These are phyloP conservation scores for Clivina fossor DNA, from an alignment of 2,888 invertebrate species.

Conservation along the genomic window DNA sequence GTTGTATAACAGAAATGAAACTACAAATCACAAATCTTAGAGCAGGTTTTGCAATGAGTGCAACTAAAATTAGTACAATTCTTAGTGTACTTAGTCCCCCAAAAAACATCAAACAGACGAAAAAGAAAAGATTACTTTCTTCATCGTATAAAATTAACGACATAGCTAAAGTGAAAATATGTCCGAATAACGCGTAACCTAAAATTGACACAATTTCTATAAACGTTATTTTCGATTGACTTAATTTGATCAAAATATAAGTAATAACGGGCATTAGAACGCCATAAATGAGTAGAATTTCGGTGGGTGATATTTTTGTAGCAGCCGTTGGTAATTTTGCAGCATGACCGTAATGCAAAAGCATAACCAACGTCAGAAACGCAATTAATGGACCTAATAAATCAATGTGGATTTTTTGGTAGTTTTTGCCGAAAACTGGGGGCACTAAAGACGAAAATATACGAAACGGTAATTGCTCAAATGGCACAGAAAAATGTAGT, in stretches of 20 bases:
- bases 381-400: slow-evolving; percentile 53
- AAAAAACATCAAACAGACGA: slow-evolving; percentile 52
- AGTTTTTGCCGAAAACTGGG: slow-evolving; percentile 47
- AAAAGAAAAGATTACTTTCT: slow-evolving; percentile 54
- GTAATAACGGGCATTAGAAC: slow-evolving; percentile 49
- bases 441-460: slow-evolving; percentile 53
- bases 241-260: slow-evolving; percentile 48
- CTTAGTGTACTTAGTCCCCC: slow-evolving; percentile 55
- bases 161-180: slow-evolving; percentile 51
- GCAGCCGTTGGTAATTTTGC: slow-evolving; percentile 46
- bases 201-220: slow-evolving; percentile 52
- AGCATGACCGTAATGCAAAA: slow-evolving; percentile 52
- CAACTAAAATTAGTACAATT: slow-evolving; percentile 53
- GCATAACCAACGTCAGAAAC: slow-evolving; percentile 47
- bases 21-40: slow-evolving; percentile 56
- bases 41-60: slow-evolving; percentile 54
- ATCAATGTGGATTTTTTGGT: slow-evolving; percentile 51
- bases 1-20: slow-evolving; percentile 52
- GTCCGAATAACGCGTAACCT: slow-evolving; percentile 56
- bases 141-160: slow-evolving; percentile 53
- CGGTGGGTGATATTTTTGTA: slow-evolving; percentile 46
- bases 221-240: slow-evolving; percentile 48
- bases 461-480: slow-evolving; percentile 48
- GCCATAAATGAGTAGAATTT: slow-evolving; percentile 47
- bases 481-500: slow-evolving; percentile 47